A percentile compares a stretch with the other conserved stretches of the same genome.
phyloP scores from a whole-genome alignment of 2,113 vertebrate species.

The Lontra canadensis region DNA sequence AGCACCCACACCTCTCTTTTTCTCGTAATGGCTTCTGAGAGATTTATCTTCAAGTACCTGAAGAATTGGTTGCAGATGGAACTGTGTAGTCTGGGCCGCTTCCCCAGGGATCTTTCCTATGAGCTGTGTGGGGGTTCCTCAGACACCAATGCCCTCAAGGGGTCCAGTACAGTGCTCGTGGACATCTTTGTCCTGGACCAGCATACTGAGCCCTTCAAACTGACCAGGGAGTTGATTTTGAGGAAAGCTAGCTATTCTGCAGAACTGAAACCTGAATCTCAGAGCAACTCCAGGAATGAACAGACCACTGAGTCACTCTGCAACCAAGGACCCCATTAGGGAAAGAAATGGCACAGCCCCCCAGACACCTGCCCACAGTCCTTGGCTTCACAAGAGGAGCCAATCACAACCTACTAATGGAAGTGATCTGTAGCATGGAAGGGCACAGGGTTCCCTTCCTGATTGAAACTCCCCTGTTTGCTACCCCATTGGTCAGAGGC shows the following conservation, averaged over 20 bases:
- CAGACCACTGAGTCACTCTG: background rate
- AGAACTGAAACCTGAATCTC: background rate
- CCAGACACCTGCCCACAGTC: too few relatives aligned
- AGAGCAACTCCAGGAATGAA: background rate
- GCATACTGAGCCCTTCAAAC: rapidly evolving
- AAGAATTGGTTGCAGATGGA: background rate
- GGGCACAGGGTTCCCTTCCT: background rate
- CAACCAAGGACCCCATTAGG: rapidly evolving
- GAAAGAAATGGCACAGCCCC: background rate
- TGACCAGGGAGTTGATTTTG: background rate
- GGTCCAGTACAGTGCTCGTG: rapidly evolving
- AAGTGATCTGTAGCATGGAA: background rate
- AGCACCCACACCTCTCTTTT: background rate
- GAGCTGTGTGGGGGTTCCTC: rapidly evolving
- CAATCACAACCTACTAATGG: too few relatives aligned
- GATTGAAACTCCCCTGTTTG: background rate
- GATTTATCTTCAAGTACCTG: background rate
- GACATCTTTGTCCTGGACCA: background rate
- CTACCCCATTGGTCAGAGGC: background rate
- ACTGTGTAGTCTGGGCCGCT: rapidly evolving
- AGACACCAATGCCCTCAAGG: rapidly evolving
- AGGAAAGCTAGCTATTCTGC: background rate
- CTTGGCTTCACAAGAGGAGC: rapidly evolving
- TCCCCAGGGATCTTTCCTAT: rapidly evolving
- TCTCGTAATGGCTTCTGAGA: background rate